Conservation (phyloP, 2,797 vertebrate genomes). For the Tokudaia muenninki region DNA sequence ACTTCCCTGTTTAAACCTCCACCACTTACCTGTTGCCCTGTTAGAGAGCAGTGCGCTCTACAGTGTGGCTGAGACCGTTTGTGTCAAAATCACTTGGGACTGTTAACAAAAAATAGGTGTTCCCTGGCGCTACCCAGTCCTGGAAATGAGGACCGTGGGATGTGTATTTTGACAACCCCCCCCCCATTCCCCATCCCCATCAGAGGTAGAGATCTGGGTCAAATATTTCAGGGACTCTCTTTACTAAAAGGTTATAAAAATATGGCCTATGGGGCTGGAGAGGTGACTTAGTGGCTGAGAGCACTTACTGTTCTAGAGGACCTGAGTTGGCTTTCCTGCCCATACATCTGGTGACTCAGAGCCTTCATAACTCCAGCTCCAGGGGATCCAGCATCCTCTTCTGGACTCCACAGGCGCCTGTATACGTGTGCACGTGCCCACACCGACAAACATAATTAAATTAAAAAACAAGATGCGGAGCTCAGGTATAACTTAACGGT, state of each 20-base stretch:
- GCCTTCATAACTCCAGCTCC: not conserved
- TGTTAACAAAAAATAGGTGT: not conserved
- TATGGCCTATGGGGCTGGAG: not conserved
- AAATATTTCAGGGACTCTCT: not conserved
- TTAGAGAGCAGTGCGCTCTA: not conserved
- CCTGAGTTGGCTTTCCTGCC: too few species aligned
- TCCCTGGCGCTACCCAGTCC: not conserved
- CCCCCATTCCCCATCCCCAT: accelerated
- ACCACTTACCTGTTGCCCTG: not conserved
- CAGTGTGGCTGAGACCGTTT: not conserved
- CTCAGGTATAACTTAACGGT: not conserved
- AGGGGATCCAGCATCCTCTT: not conserved
- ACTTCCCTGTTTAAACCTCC: too few species aligned
- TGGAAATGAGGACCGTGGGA: not conserved
- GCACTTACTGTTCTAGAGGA: not conserved
- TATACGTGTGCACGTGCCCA: not conserved
- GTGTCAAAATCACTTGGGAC: not conserved
- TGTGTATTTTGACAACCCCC: not conserved
- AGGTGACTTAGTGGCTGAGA: not conserved
- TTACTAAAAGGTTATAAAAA: not conserved
- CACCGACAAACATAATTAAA: not conserved
- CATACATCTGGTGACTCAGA: not conserved
- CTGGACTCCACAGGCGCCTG: not conserved
- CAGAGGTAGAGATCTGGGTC: not conserved
- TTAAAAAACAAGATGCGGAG: not conserved